These are phyloP conservation scores for Elephantulus edwardii DNA, from an alignment of 2,113 vertebrate genomes.

Conservation along the genomic window DNA sequence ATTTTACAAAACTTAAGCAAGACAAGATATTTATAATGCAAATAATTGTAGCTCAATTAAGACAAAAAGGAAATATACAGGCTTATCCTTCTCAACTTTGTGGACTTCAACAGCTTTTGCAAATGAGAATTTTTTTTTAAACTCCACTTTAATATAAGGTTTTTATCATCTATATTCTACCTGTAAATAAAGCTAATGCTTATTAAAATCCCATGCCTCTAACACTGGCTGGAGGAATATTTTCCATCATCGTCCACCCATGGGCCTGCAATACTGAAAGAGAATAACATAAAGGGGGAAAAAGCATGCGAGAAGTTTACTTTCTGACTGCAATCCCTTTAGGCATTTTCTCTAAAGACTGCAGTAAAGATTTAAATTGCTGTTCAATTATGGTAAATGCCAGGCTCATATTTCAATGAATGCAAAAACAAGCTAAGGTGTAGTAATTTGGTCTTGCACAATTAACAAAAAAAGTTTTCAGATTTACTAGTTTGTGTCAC, in stretches of 20 bases:
- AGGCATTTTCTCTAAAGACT: background rate
- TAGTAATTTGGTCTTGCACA: background rate
- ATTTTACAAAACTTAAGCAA: conserved; percentile 19
- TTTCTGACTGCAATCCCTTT: background rate
- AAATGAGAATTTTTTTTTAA: conserved; percentile 14
- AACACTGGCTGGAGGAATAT: background rate
- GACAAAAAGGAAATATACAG: background rate
- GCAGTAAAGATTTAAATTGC: conserved; percentile 20
- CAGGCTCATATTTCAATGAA: conserved; percentile 37
- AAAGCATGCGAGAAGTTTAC: background rate
- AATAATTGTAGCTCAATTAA: background rate
- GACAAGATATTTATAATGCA: background rate
- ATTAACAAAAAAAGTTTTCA: background rate
- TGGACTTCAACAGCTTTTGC: background rate
- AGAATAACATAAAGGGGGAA: background rate
- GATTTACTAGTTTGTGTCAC: background rate
- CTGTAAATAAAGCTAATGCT: background rate
- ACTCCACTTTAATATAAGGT: background rate
- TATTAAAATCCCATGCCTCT: conserved; percentile 4
- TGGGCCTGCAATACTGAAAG: background rate
- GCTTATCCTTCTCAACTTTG: background rate
- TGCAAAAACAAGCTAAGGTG: background rate
- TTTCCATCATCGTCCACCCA: background rate
- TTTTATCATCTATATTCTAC: background rate
- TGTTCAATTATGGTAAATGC: conserved; percentile 34